Conservation (phyloP, 2,888 invertebrate species). For the Plagodis pulveraria region DNA sequence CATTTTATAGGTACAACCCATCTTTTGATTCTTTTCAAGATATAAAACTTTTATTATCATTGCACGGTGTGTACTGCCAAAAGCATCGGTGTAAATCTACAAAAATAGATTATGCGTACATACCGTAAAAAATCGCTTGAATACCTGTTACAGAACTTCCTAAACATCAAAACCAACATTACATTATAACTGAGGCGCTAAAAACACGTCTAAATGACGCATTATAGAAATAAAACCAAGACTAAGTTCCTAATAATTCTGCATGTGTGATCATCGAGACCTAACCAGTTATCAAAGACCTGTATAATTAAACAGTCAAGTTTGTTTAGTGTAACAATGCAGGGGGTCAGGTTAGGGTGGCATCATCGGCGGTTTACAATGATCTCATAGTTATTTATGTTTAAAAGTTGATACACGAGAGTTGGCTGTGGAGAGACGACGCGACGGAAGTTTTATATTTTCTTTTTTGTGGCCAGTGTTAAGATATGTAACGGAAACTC, state of each 20-base stretch:
- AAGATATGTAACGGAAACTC: background rate
- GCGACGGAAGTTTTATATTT: background rate
- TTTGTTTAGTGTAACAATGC: slow-evolving; percentile 27
- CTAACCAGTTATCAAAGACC: slow-evolving; percentile 39
- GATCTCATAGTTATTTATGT: slow-evolving; percentile 53
- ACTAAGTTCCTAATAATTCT: slow-evolving; percentile 47
- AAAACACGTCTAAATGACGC: slow-evolving; percentile 41
- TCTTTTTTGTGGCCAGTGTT: background rate
- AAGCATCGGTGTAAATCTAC: slow-evolving; percentile 4
- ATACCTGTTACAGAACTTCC: slow-evolving; percentile 11
- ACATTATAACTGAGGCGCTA: slow-evolving; percentile 14
- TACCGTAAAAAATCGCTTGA: background rate
- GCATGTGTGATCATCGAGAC: slow-evolving; percentile 39
- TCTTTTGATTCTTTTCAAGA: background rate
- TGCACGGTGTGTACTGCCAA: background rate
- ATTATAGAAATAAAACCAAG: slow-evolving; percentile 46
- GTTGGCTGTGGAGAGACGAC: slow-evolving; percentile 4
- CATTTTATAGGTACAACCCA: background rate
- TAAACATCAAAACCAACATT: slow-evolving; percentile 15
- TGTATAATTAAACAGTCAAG: slow-evolving; percentile 21
- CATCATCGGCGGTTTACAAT: slow-evolving; percentile 25
- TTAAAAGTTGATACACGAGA: slow-evolving; percentile 22
- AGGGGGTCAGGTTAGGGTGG: slow-evolving; percentile 38
- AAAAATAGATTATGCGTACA: slow-evolving; percentile 6
- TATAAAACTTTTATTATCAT: background rate